A percentile compares a stretch with the other conserved stretches of the same genome.
phyloP scores from a whole-genome alignment of 2,113 vertebrate species.

The Pandion haliaetus region DNA sequence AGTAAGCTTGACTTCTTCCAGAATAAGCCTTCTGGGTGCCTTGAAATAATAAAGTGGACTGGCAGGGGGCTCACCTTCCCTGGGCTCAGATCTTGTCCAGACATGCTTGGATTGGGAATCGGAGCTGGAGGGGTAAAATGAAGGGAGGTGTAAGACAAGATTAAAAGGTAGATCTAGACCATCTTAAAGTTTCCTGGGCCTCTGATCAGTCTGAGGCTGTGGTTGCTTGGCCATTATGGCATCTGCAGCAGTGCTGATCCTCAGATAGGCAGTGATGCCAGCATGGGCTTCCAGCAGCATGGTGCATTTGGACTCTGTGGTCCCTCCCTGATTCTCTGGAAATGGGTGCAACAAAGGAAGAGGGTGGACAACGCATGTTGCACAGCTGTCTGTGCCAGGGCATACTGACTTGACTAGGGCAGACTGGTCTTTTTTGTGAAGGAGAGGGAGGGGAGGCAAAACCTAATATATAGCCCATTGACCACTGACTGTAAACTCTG shows the following conservation, averaged over 20 bases:
- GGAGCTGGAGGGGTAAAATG: not conserved
- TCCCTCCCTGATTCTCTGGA: not conserved
- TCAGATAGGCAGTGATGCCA: not conserved
- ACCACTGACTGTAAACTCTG: not conserved
- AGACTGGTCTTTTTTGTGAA: not conserved
- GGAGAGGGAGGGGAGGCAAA: not conserved
- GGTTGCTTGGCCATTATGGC: not conserved
- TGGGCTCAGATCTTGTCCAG: not conserved
- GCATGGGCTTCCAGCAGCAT: not conserved
- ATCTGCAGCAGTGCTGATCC: not conserved
- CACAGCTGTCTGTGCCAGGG: not conserved
- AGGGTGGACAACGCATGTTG: too few relatives aligned
- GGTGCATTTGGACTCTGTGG: not conserved
- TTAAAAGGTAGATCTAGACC: not conserved
- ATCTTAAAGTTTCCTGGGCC: not conserved
- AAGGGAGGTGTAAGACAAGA: not conserved
- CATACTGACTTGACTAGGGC: not conserved
- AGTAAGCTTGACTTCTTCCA: slow-evolving; percentile 78
- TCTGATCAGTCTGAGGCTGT: not conserved
- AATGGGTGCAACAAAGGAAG: not conserved
- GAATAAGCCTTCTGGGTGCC: not conserved
- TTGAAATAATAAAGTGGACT: not conserved
- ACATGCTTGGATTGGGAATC: not conserved
- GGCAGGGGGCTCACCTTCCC: not conserved
- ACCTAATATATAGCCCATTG: not conserved